phyloP scores from a whole-genome alignment of 2,888 invertebrate species.

The Brenthis ino region DNA sequence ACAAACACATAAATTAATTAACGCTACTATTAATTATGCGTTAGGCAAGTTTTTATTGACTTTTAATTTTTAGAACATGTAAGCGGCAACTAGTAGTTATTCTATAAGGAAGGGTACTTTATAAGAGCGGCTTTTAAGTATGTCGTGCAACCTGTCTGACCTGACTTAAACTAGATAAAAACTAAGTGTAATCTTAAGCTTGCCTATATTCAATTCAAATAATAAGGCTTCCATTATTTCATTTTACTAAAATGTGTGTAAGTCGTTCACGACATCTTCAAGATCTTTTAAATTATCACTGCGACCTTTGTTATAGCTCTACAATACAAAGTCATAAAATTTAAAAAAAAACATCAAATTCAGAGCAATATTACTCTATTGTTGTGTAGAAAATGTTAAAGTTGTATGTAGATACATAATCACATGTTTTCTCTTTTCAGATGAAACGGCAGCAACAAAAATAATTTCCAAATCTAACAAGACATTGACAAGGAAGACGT shows the following conservation, averaged over 20 bases:
- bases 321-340: too few species aligned
- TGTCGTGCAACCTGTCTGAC: conserved; percentile 41
- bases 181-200: background rate
- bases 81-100: background rate
- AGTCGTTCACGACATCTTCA: too few species aligned
- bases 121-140: conserved; percentile 47
- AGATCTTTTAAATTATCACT: too few species aligned
- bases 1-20: too few species aligned
- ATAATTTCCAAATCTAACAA: conserved; percentile 25
- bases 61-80: conserved; percentile 22
- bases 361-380: background rate
- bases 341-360: too few species aligned
- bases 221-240: too few species aligned
- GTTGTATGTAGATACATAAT: conserved; percentile 17
- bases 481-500: conserved; percentile 35
- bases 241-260: too few species aligned
- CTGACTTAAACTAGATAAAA: background rate
- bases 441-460: conserved; percentile 44
- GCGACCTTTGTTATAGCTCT: too few species aligned
- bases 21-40: background rate
- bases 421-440: conserved; percentile 53
- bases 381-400: conserved; percentile 1
- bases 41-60: background rate
- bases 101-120: conserved; percentile 33
- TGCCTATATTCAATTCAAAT: background rate